These are phyloP conservation scores for Odontocolon sp. DNA, from an alignment of 2,888 invertebrate genomes.

Conservation along the genomic window DNA sequence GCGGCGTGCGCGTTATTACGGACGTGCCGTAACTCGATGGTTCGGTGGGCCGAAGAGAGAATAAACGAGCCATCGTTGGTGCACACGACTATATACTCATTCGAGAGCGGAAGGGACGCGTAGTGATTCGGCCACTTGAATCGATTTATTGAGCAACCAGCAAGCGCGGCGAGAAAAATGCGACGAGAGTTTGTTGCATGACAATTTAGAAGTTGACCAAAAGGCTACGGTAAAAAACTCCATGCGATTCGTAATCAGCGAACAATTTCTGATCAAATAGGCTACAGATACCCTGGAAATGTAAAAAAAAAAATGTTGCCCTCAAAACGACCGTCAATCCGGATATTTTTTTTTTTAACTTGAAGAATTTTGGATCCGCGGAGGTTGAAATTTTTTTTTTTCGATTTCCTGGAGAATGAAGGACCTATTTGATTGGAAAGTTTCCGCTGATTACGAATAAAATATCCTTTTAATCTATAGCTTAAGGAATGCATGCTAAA, in stretches of 20 bases:
- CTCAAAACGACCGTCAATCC: neutral
- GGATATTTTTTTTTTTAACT: too few relatives aligned
- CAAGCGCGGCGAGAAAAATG: conserved; percentile 41
- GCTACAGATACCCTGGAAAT: too few relatives aligned
- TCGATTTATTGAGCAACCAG: conserved; percentile 64
- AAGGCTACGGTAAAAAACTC: too few relatives aligned
- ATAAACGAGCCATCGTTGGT: conserved; percentile 23
- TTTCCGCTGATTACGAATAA: too few relatives aligned
- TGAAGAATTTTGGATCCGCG: too few relatives aligned
- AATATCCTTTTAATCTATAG: too few relatives aligned
- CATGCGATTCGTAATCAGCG: too few relatives aligned
- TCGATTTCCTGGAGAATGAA: too few relatives aligned
- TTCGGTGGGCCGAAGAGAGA: conserved; percentile 45
- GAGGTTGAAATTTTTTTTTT: too few relatives aligned
- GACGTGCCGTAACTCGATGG: conserved; percentile 64
- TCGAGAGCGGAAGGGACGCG: conserved; percentile 62
- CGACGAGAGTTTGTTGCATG: conserved; percentile 23
- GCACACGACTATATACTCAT: conserved; percentile 31
- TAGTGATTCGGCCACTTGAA: conserved; percentile 65
- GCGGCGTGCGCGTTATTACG: conserved; percentile 63
- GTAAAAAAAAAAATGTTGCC: neutral
- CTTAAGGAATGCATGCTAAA: too few relatives aligned
- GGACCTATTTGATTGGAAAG: too few relatives aligned
- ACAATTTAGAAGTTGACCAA: neutral
- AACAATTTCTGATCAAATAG: too few relatives aligned